phyloP scores from a whole-genome alignment of 2,797 vertebrate genomes.

The Oophaga sylvatica region DNA sequence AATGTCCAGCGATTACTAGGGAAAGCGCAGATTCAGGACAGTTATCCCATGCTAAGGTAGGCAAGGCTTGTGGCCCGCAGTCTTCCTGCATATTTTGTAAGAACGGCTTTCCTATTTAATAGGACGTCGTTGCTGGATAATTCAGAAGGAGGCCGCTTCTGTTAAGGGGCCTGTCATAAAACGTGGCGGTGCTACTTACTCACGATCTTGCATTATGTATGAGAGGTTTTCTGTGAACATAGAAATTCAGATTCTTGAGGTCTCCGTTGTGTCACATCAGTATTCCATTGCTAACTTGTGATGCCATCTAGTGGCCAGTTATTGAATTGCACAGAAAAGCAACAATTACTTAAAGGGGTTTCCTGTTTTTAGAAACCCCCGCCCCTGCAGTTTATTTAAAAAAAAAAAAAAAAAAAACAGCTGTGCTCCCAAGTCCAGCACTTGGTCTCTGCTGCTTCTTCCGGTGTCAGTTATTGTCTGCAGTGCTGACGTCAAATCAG shows the following conservation, averaged over 20 bases:
- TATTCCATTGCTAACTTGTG: neutral
- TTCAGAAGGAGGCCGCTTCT: neutral
- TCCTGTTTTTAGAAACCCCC: no score
- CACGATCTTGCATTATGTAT: no score
- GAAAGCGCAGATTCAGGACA: neutral
- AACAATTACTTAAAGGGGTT: no score
- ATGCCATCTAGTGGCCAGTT: neutral
- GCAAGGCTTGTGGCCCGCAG: neutral
- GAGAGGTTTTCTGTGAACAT: neutral
- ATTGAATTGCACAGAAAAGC: neutral
- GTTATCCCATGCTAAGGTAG: slow-evolving; percentile 44
- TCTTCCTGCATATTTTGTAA: neutral
- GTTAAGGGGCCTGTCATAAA: no score
- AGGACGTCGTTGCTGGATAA: neutral
- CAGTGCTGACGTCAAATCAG: no score
- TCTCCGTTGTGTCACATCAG: no score
- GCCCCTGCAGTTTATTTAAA: no score
- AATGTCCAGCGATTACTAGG: neutral
- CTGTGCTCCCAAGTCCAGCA: no score
- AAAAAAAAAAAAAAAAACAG: no score
- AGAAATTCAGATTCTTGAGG: neutral
- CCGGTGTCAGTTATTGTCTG: no score
- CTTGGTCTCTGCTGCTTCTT: no score
- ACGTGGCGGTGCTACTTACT: neutral
- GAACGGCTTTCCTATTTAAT: neutral